These are phyloP conservation scores for Columba livia DNA, from an alignment of 2,113 vertebrate species.

Conservation along the genomic window DNA sequence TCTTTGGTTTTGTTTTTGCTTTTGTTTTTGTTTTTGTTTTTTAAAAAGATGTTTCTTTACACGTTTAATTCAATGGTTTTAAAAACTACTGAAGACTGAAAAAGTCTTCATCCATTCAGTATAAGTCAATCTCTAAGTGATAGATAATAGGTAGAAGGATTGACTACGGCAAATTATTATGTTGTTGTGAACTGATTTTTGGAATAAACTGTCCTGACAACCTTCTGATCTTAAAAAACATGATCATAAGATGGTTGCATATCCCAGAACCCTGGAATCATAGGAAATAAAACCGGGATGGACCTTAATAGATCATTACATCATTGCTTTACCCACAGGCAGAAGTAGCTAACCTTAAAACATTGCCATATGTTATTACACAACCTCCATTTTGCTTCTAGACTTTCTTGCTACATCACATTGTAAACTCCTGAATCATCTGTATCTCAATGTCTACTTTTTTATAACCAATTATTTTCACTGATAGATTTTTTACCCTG, in stretches of 20 bases:
- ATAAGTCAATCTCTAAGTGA: neutral
- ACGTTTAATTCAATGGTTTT: neutral
- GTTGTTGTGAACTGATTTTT: neutral
- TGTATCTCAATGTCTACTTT: neutral
- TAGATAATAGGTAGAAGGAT: neutral
- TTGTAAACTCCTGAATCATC: neutral
- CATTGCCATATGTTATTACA: neutral
- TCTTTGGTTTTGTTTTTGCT: too few species aligned
- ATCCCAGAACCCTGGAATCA: neutral
- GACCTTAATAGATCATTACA: neutral
- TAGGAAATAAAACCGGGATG: neutral
- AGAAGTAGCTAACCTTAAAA: neutral
- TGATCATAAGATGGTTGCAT: neutral
- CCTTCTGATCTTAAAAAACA: neutral
- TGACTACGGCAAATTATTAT: neutral
- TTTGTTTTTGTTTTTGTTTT: neutral
- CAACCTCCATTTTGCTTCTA: neutral
- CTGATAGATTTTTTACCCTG: neutral
- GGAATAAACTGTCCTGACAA: neutral
- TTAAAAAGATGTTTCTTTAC: neutral
- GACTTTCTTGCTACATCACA: neutral
- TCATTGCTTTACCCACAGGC: neutral
- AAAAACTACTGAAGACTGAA: neutral
- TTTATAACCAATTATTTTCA: neutral
- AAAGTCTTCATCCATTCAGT: neutral